phyloP scores from a whole-genome alignment of 2,797 vertebrate genomes.

The Prionace glauca region DNA sequence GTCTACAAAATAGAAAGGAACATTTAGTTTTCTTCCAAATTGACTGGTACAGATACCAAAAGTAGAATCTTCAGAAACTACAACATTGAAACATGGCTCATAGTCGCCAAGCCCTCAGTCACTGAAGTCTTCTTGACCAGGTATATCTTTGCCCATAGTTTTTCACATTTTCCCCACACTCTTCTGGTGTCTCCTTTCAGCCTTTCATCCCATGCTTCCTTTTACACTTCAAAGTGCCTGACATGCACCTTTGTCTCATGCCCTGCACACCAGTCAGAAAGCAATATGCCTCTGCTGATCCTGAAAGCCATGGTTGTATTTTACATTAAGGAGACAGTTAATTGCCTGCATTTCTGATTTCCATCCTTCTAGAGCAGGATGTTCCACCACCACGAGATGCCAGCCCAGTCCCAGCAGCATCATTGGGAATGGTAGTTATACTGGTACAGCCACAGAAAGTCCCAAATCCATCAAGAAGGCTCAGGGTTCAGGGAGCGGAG shows the following conservation, averaged over 20 bases:
- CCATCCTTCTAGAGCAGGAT: background rate
- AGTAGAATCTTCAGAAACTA: background rate
- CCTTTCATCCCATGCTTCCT: background rate
- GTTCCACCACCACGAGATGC: background rate
- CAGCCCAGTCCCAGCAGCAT: background rate
- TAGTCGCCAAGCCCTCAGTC: background rate
- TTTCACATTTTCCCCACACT: background rate
- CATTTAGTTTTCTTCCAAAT: background rate
- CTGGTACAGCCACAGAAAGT: background rate
- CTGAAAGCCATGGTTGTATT: background rate
- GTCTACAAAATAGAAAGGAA: background rate
- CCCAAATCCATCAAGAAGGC: background rate
- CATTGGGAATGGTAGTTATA: background rate
- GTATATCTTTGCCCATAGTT: background rate
- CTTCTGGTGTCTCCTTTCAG: background rate
- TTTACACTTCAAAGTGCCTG: background rate
- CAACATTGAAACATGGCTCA: background rate
- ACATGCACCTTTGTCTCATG: background rate
- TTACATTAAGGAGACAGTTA: background rate
- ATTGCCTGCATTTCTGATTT: background rate
- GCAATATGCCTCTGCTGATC: background rate
- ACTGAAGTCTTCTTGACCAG: background rate
- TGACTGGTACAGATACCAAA: background rate
- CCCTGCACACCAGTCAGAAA: background rate
- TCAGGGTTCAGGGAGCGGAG: background rate